phyloP scores from a whole-genome alignment of 2,888 invertebrate genomes.

The Timema cristinae region DNA sequence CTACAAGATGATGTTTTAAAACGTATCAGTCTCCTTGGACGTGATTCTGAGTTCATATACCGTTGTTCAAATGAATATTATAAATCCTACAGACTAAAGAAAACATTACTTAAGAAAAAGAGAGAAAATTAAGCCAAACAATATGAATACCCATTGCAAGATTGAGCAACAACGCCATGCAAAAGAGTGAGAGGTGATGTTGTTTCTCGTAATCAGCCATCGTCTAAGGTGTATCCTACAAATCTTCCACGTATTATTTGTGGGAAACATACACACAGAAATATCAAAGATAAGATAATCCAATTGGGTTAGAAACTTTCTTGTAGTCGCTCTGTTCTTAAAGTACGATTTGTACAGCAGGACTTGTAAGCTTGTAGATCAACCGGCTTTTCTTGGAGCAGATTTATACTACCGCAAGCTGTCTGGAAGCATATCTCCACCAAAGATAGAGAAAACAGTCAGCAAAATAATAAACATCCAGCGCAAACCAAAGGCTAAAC shows the following conservation, averaged over 20 bases:
- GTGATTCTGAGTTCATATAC: neutral
- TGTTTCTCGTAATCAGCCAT: neutral
- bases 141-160: neutral
- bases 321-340: neutral
- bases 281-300: neutral
- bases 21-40: neutral
- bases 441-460: neutral
- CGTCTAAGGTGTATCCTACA: neutral
- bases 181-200: neutral
- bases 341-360: neutral
- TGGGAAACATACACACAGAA: neutral
- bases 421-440: constrained; percentile 5
- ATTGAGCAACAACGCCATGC: neutral
- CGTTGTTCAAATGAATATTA: neutral
- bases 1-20: neutral
- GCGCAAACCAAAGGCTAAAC: neutral
- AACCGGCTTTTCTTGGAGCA: neutral
- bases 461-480: neutral
- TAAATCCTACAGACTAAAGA: constrained; percentile 4
- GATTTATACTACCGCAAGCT: constrained; percentile 4
- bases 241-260: constrained; percentile 4
- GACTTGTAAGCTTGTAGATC: neutral
- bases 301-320: neutral
- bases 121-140: neutral
- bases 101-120: neutral